Percentiles rank a stretch among this genome's conserved stretches.
phyloP scores from a whole-genome alignment of 2,113 vertebrate genomes.

The Hypanus sabinus region DNA sequence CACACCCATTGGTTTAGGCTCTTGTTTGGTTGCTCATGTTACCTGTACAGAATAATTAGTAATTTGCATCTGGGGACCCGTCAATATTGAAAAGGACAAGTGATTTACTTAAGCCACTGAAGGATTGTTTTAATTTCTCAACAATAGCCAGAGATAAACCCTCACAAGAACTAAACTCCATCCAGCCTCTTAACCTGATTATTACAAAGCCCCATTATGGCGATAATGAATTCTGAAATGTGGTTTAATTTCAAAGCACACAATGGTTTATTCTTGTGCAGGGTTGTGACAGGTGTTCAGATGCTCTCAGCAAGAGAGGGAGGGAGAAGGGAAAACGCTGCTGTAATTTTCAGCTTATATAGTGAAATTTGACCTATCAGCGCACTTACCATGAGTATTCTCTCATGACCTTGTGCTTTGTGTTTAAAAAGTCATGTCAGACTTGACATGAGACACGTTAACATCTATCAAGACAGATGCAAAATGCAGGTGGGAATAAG shows the following conservation, averaged over 20 bases:
- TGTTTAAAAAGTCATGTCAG: neutral
- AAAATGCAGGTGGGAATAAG: slow-evolving; percentile 17
- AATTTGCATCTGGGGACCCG: neutral
- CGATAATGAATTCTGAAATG: slow-evolving; percentile 20
- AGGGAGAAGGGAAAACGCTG: neutral
- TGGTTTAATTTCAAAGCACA: slow-evolving; percentile 20
- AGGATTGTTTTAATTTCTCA: neutral
- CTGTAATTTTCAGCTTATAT: slow-evolving; percentile 34
- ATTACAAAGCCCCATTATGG: neutral
- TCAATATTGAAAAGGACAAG: slow-evolving; percentile 11
- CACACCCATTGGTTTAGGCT: neutral
- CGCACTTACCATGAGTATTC: neutral
- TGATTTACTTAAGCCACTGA: slow-evolving; percentile 8
- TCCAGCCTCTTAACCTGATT: neutral
- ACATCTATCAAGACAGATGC: neutral
- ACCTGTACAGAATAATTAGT: slow-evolving; percentile 19
- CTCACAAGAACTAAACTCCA: neutral
- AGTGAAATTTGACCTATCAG: slow-evolving; percentile 15
- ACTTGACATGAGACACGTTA: slow-evolving; percentile 8
- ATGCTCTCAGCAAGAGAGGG: neutral
- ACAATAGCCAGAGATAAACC: slow-evolving; percentile 7
- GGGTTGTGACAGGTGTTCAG: slow-evolving; percentile 7
- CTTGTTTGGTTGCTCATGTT: neutral
- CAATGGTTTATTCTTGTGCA: slow-evolving; percentile 31
- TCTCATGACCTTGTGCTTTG: slow-evolving; percentile 18